Evolutionary conservation across 2,888 invertebrate genomes (phyloP).

Genomic region (Diarsia mendica): DNA sequence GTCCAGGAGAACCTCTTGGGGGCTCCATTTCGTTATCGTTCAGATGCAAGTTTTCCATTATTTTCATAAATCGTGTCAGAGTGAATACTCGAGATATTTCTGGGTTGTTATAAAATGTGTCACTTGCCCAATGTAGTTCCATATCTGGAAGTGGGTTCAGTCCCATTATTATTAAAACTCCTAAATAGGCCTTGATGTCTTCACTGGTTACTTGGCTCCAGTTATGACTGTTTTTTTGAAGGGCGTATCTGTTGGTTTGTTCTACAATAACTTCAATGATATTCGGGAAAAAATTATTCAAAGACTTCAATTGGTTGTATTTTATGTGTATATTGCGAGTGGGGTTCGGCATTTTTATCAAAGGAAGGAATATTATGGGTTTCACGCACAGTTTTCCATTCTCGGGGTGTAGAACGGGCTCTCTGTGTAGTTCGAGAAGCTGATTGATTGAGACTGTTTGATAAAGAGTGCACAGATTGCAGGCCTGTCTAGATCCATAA

Average conservation of each 20-base stretch:
- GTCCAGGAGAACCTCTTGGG: background rate
- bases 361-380: background rate
- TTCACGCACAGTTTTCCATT: background rate
- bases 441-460: too few relatives aligned
- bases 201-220: background rate
- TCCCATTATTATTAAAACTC: background rate
- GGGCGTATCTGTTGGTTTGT: background rate
- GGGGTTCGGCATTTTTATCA: background rate
- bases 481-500: too few relatives aligned
- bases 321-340: background rate
- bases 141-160: background rate
- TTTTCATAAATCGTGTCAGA: background rate
- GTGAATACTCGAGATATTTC: background rate
- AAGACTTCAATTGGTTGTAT: background rate
- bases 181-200: background rate
- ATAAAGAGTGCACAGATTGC: too few relatives aligned
- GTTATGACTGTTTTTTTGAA: background rate
- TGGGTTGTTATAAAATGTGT: background rate
- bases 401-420: background rate
- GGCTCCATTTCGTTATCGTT: background rate
- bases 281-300: background rate
- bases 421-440: too few relatives aligned
- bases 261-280: background rate
- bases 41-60: too few relatives aligned
- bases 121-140: background rate